Percentiles rank a stretch among this genome's conserved stretches.
Evolutionary conservation across 2,888 invertebrate genomes (phyloP).

Genomic region (Microplitis deprimator): DNA sequence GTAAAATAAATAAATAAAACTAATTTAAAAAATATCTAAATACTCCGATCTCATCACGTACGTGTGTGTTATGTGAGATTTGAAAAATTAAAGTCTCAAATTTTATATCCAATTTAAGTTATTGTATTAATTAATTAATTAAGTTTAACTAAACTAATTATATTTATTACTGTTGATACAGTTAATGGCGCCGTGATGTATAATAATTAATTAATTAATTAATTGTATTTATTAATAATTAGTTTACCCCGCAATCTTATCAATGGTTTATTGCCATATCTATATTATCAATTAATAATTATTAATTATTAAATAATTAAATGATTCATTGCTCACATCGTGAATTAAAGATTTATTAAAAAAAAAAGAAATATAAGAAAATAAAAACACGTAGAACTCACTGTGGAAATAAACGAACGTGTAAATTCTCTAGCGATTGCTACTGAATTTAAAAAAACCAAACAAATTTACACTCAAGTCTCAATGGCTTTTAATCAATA

Average conservation of each 20-base stretch:
- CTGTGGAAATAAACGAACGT: too few relatives aligned
- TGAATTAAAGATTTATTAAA: background rate
- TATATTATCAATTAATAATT: conserved; percentile 14
- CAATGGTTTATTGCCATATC: background rate
- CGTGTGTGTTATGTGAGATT: background rate
- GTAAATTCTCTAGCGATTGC: too few relatives aligned
- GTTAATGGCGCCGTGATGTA: conserved; percentile 15
- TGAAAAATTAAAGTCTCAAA: conserved; percentile 10
- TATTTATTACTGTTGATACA: conserved; percentile 21
- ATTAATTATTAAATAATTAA: conserved; percentile 21
- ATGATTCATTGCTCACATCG: background rate
- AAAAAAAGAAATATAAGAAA: background rate
- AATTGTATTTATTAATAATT: background rate
- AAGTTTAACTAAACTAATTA: conserved; percentile 32
- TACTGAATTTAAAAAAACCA: too few relatives aligned
- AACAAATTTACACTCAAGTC: background rate
- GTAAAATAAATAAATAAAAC: conserved; percentile 20
- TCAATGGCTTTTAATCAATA: background rate
- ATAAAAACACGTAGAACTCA: background rate
- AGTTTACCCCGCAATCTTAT: background rate
- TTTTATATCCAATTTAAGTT: conserved; percentile 32
- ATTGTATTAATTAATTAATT: conserved; percentile 35
- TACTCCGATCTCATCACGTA: conserved; percentile 10
- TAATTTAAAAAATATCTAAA: conserved; percentile 19
- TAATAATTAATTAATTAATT: background rate